Evolutionary conservation across 2,113 vertebrate species (phyloP).

Genomic region (Syrrhaptes paradoxus): DNA sequence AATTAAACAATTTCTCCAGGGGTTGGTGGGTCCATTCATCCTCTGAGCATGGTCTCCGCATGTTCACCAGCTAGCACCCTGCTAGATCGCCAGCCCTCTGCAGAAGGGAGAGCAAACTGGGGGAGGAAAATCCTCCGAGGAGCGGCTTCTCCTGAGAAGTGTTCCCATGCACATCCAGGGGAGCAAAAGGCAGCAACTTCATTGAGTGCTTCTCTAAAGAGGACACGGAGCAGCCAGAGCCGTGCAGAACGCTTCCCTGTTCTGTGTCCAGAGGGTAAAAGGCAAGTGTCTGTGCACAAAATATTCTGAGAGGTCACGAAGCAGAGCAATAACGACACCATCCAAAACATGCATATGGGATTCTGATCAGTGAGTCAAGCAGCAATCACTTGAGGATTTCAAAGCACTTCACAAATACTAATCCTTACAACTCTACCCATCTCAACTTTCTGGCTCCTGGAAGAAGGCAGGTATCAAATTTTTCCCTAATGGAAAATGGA

Average conservation of each 20-base stretch:
- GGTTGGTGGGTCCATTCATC: not conserved
- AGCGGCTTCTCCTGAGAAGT: not conserved
- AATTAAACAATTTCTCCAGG: not conserved
- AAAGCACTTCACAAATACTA: not conserved
- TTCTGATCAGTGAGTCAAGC: not conserved
- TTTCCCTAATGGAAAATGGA: not conserved
- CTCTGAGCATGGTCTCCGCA: not conserved
- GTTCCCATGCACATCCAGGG: not conserved
- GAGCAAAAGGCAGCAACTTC: not conserved
- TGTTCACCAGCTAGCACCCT: not conserved
- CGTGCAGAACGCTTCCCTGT: rapidly evolving
- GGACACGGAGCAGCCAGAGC: not conserved
- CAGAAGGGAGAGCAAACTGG: not conserved
- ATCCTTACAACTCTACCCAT: not conserved
- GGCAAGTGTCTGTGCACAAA: not conserved
- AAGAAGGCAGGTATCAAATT: not conserved
- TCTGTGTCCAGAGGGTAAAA: not conserved
- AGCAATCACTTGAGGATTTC: not conserved
- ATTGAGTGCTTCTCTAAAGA: not conserved
- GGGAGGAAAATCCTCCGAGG: not conserved
- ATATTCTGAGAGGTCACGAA: not conserved
- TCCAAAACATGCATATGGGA: not conserved
- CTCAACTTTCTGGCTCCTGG: not conserved
- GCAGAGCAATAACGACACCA: not conserved
- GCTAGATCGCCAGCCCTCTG: not conserved